phyloP scores from a whole-genome alignment of 1,140 invertebrate species.

The Drosophila serrata region DNA sequence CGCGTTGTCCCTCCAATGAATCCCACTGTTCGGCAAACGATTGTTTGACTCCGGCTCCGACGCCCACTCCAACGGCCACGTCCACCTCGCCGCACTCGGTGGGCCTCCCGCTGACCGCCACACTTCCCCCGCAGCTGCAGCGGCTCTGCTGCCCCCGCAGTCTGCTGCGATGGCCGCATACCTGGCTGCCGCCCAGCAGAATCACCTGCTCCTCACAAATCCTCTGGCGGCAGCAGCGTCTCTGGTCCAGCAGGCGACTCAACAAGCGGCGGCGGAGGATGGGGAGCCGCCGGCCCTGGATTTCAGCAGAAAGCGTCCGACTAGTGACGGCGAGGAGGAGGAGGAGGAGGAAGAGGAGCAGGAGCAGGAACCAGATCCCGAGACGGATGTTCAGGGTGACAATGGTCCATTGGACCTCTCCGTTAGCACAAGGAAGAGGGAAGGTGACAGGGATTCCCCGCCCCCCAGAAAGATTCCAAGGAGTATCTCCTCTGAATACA shows the following conservation, averaged over 20 bases:
- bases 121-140: constrained; percentile 87
- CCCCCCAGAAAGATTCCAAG: constrained; percentile 89
- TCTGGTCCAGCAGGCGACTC: constrained; percentile 86
- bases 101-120: constrained; percentile 86
- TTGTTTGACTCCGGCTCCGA: constrained; percentile 86
- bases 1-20: constrained; percentile 89
- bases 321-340: constrained; percentile 54
- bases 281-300: constrained; percentile 89
- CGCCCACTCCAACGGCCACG: constrained; percentile 85
- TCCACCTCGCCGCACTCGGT: constrained; percentile 84
- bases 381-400: constrained; percentile 82
- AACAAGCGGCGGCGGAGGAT: constrained; percentile 86
- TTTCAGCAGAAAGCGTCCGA: constrained; percentile 89
- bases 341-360: constrained; percentile 41
- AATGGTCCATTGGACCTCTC: constrained; percentile 93
- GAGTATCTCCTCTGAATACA: constrained; percentile 86
- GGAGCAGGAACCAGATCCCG: constrained; percentile 31
- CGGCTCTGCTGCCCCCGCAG: constrained; percentile 89
- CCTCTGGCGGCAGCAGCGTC: constrained; percentile 88
- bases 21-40: constrained; percentile 89
- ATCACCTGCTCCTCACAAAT: constrained; percentile 91
- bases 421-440: constrained; percentile 89
- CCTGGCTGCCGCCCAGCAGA: constrained; percentile 89
- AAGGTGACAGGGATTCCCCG: constrained; percentile 84
- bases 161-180: constrained; percentile 92